phyloP scores from a whole-genome alignment of 2,797 vertebrate species.

The Naso thynnoides region DNA sequence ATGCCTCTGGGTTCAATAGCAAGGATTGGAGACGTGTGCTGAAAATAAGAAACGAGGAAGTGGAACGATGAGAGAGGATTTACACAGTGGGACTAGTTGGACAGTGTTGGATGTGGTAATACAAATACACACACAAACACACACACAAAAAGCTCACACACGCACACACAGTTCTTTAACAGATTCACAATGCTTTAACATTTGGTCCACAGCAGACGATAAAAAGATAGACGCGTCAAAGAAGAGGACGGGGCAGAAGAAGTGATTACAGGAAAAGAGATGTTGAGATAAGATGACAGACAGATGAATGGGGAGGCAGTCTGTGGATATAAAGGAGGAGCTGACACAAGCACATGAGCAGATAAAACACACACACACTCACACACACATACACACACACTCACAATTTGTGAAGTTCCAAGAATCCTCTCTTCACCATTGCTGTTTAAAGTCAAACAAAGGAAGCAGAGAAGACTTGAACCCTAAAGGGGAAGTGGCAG shows the following conservation, averaged over 20 bases:
- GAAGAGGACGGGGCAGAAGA: conserved; percentile 38
- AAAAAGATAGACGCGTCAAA: conserved; percentile 35
- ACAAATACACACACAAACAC: conserved; percentile 1
- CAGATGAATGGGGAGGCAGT: conserved; percentile 55
- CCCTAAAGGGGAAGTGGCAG: conserved; percentile 38
- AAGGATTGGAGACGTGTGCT: conserved; percentile 26
- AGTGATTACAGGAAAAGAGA: conserved; percentile 66
- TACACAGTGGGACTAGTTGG: conserved; percentile 38
- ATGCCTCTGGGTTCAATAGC: conserved; percentile 36
- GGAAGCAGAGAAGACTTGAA: conserved; percentile 46
- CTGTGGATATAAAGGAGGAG: conserved; percentile 50
- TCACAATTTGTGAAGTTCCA: conserved; percentile 35
- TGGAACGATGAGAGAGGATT: conserved; percentile 26
- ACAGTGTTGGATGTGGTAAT: not conserved
- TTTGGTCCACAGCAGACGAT: conserved; percentile 59
- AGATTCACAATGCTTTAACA: conserved; percentile 37
- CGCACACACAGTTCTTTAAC: conserved; percentile 10
- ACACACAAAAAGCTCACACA: not conserved
- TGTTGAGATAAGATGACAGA: conserved; percentile 72
- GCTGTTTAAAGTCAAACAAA: conserved; percentile 64
- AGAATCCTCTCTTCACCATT: conserved; percentile 35
- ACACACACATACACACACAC: not conserved
- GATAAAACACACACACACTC: conserved; percentile 22
- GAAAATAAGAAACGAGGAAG: conserved; percentile 39
- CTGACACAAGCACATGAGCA: conserved; percentile 55